phyloP scores from a whole-genome alignment of 2,797 vertebrate genomes.

The Oryzias sinensis region DNA sequence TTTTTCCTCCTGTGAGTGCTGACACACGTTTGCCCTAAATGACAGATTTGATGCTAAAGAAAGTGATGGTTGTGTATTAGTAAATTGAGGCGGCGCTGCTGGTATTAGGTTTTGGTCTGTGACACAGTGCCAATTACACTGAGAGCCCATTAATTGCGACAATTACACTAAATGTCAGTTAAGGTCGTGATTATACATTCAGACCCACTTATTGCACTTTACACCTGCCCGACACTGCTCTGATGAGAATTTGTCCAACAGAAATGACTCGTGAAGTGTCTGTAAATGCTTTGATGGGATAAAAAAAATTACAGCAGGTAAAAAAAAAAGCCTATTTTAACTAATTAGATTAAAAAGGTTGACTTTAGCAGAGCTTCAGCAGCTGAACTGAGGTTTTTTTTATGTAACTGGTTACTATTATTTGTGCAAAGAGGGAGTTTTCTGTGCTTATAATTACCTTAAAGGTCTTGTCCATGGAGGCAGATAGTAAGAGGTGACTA shows the following conservation, averaged over 20 bases:
- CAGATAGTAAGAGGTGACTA: conserved; percentile 91
- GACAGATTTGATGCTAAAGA: conserved; percentile 60
- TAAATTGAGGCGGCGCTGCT: conserved; percentile 27
- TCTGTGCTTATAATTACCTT: conserved; percentile 80
- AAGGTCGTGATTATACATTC: conserved; percentile 22
- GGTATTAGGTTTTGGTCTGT: conserved; percentile 30
- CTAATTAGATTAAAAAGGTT: not conserved
- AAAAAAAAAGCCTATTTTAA: too few relatives aligned
- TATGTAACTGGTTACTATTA: not conserved
- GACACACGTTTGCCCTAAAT: conserved; percentile 67
- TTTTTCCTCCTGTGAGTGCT: conserved; percentile 40
- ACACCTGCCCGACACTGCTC: conserved; percentile 17
- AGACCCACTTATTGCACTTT: conserved; percentile 11
- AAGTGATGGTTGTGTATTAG: conserved; percentile 45
- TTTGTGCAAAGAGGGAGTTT: conserved; percentile 1
- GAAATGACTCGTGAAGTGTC: not conserved
- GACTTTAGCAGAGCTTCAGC: too few relatives aligned
- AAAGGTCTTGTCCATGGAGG: conserved; percentile 93
- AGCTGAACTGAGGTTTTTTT: too few relatives aligned
- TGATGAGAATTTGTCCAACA: conserved; percentile 10
- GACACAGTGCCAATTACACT: conserved; percentile 12
- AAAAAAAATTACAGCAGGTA: too few relatives aligned
- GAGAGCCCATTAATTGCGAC: too few relatives aligned
- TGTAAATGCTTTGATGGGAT: too few relatives aligned
- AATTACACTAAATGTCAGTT: conserved; percentile 41